Evolutionary conservation across 1,140 invertebrate species (phyloP).

Genomic region (Drosophila pectinifera): DNA sequence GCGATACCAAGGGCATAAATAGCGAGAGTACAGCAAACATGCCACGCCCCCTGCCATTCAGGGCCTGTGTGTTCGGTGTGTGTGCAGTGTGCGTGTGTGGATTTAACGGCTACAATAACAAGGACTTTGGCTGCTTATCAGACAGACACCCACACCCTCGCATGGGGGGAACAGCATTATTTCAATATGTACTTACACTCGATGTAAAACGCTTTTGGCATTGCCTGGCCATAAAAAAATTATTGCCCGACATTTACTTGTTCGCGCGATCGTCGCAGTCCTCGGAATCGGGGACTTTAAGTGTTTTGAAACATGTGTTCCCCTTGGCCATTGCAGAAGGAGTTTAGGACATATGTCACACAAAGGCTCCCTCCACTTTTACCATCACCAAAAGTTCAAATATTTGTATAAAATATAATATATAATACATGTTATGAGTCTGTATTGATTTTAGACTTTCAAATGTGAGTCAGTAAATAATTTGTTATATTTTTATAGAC

Average conservation of each 20-base stretch:
- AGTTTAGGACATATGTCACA: background rate
- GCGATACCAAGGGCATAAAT: slow-evolving; percentile 64
- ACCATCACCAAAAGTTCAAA: too few species aligned
- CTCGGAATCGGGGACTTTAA: slow-evolving; percentile 52
- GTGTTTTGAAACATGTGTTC: slow-evolving; percentile 76
- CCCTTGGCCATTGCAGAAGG: background rate
- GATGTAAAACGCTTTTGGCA: slow-evolving; percentile 67
- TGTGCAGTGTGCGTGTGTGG: slow-evolving; percentile 33
- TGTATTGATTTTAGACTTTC: too few species aligned
- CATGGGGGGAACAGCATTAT: slow-evolving; percentile 49
- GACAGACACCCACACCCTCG: slow-evolving; percentile 28
- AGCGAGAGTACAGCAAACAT: slow-evolving; percentile 53
- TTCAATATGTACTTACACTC: slow-evolving; percentile 75
- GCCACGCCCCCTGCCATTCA: slow-evolving; percentile 37
- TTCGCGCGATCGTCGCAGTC: slow-evolving; percentile 60
- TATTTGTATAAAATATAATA: too few species aligned
- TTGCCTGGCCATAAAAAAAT: slow-evolving; percentile 74
- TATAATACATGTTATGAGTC: too few species aligned
- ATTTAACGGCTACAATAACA: slow-evolving; percentile 72
- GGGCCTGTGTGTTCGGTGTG: slow-evolving; percentile 25
- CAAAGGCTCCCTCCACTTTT: too few species aligned
- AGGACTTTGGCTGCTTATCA: slow-evolving; percentile 72
- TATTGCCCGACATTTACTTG: slow-evolving; percentile 69
- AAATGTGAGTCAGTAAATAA: too few species aligned
- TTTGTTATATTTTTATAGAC: too few species aligned